phyloP scores from a whole-genome alignment of 2,113 vertebrate species.

The Eleginops maclovinus region DNA sequence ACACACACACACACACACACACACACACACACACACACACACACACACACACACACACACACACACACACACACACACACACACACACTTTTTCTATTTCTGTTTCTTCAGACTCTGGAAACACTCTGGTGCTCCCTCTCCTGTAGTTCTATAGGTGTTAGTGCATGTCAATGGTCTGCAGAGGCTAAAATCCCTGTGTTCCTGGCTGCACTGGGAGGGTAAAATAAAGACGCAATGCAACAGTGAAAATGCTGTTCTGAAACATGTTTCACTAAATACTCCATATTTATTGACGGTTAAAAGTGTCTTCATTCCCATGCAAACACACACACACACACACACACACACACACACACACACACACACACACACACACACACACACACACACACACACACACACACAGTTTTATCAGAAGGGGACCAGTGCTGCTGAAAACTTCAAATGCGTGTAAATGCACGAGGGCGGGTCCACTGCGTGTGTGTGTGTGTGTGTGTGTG shows the following conservation, averaged over 20 bases:
- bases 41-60: conserved; percentile 18
- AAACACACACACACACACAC: conserved; percentile 15
- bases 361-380: conserved; percentile 39
- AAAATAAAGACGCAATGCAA: too few species aligned
- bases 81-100: too few species aligned
- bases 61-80: too few species aligned
- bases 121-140: too few species aligned
- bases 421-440: conserved; percentile 24
- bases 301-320: conserved; percentile 43
- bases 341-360: conserved; percentile 31
- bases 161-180: too few species aligned
- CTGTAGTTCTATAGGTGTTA: too few species aligned
- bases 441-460: conserved; percentile 5
- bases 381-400: conserved; percentile 50
- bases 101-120: too few species aligned
- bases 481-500: neutral
- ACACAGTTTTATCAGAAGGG: conserved; percentile 32
- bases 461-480: conserved; percentile 5
- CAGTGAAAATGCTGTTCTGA: neutral
- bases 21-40: neutral
- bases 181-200: too few species aligned
- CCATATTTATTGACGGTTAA: conserved; percentile 11
- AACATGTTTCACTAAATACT: conserved; percentile 28
- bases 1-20: neutral
- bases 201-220: too few species aligned